phyloP scores from a whole-genome alignment of 2,113 vertebrate species.

The Dendrocopos noguchii region DNA sequence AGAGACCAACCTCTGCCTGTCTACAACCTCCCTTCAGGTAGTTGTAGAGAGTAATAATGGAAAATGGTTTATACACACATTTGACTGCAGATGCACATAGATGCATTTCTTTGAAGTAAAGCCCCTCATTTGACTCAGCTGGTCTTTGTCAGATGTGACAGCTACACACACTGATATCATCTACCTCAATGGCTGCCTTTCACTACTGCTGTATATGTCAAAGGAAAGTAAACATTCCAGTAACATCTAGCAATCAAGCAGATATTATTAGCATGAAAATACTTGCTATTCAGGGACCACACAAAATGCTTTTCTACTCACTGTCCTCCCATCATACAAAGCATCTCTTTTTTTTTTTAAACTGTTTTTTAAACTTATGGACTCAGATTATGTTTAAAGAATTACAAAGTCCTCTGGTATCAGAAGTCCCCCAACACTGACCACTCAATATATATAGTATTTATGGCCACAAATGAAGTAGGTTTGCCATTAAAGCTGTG shows the following conservation, averaged over 20 bases:
- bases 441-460: background rate
- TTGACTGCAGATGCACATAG: background rate
- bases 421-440: background rate
- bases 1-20: too few relatives aligned
- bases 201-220: background rate
- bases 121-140: background rate
- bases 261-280: conserved; percentile 14
- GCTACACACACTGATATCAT: background rate
- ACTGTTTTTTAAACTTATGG: background rate
- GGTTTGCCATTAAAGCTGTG: background rate
- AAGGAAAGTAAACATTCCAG: background rate
- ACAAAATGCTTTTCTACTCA: background rate
- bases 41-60: background rate
- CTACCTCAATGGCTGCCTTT: background rate
- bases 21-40: too few relatives aligned
- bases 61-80: background rate
- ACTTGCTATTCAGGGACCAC: background rate
- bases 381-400: background rate
- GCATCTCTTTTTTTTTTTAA: background rate
- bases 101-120: background rate
- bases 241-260: conserved; percentile 7
- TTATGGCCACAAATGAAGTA: background rate
- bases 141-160: background rate
- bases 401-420: background rate
- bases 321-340: background rate